Percentiles rank a stretch among this genome's conserved stretches.
Conservation (phyloP, 1,140 invertebrate genomes). For the Pseudomyrmex flavicornis region DNA sequence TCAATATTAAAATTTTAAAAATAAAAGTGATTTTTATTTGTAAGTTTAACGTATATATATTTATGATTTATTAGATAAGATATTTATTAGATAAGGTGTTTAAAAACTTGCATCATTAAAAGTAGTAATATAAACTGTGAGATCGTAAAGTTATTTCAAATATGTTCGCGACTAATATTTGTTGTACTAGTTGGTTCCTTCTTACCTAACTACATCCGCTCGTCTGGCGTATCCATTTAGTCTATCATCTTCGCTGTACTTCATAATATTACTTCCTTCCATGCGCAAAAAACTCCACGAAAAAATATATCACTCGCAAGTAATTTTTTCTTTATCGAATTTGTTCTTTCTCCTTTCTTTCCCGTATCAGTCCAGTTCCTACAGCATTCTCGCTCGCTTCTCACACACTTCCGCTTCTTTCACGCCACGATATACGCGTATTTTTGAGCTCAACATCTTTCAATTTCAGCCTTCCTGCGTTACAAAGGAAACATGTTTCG, state of each 20-base stretch:
- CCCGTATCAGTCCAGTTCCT: conserved; percentile 34
- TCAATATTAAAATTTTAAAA: too few species aligned
- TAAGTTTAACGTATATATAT: too few species aligned
- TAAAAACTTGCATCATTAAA: conserved; percentile 29
- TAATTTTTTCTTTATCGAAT: conserved; percentile 67
- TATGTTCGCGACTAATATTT: not conserved
- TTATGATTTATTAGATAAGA: too few species aligned
- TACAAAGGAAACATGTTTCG: conserved; percentile 74
- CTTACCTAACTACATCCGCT: conserved; percentile 49
- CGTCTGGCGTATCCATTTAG: conserved; percentile 34
- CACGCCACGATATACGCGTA: conserved; percentile 66
- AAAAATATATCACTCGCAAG: conserved; percentile 78
- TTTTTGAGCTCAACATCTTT: conserved; percentile 79
- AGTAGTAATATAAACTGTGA: not conserved
- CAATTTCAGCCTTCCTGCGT: conserved; percentile 80
- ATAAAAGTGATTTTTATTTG: too few species aligned
- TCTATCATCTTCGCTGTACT: conserved; percentile 65
- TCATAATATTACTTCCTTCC: conserved; percentile 63
- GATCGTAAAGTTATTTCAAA: conserved; percentile 22
- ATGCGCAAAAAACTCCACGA: conserved; percentile 71
- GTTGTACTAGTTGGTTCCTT: conserved; percentile 52
- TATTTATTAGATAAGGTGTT: not conserved
- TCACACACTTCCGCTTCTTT: conserved; percentile 21
- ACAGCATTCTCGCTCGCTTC: conserved; percentile 11
- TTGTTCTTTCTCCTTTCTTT: conserved; percentile 64